Evolutionary conservation across 2,113 vertebrate genomes (phyloP).

Genomic region (Peromyscus maniculatus): DNA sequence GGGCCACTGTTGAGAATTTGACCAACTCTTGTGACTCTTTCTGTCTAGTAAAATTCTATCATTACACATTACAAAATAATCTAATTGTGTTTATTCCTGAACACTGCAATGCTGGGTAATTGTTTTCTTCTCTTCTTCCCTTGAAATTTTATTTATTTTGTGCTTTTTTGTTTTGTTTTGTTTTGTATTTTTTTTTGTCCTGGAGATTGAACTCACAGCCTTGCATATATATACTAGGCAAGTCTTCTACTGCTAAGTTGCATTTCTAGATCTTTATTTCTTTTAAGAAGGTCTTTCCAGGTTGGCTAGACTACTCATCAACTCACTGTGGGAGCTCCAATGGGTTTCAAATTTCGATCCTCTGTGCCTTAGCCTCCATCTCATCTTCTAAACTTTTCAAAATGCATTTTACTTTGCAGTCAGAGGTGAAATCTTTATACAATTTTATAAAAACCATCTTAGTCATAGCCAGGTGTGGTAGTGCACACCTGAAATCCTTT

Average conservation of each 20-base stretch:
- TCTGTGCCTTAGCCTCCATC: not conserved
- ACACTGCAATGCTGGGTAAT: not conserved
- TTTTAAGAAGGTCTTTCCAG: not conserved
- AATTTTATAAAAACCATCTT: not conserved
- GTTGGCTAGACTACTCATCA: not conserved
- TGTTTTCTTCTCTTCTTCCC: not conserved
- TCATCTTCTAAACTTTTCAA: not conserved
- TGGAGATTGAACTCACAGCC: not conserved
- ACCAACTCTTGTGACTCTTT: not conserved
- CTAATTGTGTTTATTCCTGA: not conserved
- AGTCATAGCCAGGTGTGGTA: not conserved
- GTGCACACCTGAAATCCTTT: not conserved
- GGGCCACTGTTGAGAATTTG: not conserved
- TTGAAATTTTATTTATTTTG: not conserved
- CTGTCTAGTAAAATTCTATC: not conserved
- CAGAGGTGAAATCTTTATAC: not conserved
- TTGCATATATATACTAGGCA: not conserved
- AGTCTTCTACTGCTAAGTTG: not conserved
- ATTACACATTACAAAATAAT: not conserved
- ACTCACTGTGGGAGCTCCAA: not conserved
- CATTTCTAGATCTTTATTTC: not conserved
- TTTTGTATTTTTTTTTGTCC: not conserved
- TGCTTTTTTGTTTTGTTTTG: not conserved
- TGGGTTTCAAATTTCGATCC: not conserved
- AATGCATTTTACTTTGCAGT: not conserved